Conservation (phyloP, 2,113 vertebrate genomes). For the Fregata magnificens region DNA sequence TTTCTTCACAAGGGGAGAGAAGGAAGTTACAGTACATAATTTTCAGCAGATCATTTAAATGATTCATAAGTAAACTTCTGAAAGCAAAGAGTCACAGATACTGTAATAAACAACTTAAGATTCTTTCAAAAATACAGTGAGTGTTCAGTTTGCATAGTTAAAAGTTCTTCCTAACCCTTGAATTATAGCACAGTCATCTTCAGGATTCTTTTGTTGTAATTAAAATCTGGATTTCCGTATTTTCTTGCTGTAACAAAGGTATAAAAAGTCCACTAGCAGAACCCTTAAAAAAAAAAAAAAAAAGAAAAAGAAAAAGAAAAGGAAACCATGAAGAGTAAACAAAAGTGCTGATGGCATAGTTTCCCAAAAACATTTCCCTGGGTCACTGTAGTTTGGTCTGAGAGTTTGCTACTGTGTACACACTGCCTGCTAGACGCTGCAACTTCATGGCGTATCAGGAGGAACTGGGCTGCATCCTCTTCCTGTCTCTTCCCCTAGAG, state of each 20-base stretch:
- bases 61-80: neutral
- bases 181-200: neutral
- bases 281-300: neutral
- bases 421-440: slow-evolving; percentile 70
- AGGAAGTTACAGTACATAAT: neutral
- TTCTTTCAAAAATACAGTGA: neutral
- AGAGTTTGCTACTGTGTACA: slow-evolving; percentile 74
- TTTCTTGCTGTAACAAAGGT: neutral
- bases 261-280: neutral
- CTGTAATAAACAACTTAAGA: neutral
- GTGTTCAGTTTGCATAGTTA: neutral
- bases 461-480: slow-evolving; percentile 87
- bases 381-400: slow-evolving; percentile 73
- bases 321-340: slow-evolving; percentile 80
- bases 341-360: slow-evolving; percentile 79
- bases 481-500: slow-evolving; percentile 80
- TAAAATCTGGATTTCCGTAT: neutral
- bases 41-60: neutral
- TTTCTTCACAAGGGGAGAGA: neutral
- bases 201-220: neutral
- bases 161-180: neutral
- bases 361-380: slow-evolving; percentile 75
- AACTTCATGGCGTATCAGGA: slow-evolving; percentile 79
- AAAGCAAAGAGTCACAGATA: neutral
- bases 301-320: no score